phyloP scores from a whole-genome alignment of 2,797 vertebrate species.

The Phataginus tetradactyla region DNA sequence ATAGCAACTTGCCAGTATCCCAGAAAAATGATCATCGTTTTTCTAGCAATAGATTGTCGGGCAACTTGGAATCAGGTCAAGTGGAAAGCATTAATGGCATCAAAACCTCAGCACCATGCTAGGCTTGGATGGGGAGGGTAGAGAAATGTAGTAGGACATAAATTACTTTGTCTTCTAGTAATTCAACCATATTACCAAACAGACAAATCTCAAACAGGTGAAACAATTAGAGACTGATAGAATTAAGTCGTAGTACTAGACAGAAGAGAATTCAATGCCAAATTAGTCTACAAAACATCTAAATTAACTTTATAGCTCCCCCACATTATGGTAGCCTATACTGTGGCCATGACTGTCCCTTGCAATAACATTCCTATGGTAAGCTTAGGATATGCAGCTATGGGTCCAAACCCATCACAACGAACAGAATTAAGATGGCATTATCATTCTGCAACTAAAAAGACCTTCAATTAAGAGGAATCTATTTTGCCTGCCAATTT shows the following conservation, averaged over 20 bases:
- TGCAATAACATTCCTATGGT: background rate
- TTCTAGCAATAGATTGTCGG: background rate
- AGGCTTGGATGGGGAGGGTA: background rate
- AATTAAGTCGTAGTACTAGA: background rate
- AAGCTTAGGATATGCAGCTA: background rate
- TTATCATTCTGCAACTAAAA: conserved; percentile 31
- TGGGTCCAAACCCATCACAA: background rate
- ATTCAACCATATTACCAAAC: conserved; percentile 25
- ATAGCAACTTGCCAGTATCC: background rate
- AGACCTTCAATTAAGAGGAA: background rate
- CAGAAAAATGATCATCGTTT: conserved; percentile 18
- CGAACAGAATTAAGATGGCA: conserved; percentile 41
- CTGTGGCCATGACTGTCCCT: background rate
- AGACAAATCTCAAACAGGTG: conserved; percentile 22
- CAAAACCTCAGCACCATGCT: background rate
- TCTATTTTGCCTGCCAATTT: conserved; percentile 50
- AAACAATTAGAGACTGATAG: conserved; percentile 31
- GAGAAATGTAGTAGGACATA: background rate
- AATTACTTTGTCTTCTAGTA: conserved; percentile 44
- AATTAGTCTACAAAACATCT: background rate
- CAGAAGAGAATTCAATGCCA: conserved; percentile 48
- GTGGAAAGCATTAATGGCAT: background rate
- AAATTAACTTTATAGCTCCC: background rate
- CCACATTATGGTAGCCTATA: background rate
- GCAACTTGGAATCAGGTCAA: background rate